Evolutionary conservation across 2,113 vertebrate species (phyloP).

Genomic region (Oryzias javanicus): DNA sequence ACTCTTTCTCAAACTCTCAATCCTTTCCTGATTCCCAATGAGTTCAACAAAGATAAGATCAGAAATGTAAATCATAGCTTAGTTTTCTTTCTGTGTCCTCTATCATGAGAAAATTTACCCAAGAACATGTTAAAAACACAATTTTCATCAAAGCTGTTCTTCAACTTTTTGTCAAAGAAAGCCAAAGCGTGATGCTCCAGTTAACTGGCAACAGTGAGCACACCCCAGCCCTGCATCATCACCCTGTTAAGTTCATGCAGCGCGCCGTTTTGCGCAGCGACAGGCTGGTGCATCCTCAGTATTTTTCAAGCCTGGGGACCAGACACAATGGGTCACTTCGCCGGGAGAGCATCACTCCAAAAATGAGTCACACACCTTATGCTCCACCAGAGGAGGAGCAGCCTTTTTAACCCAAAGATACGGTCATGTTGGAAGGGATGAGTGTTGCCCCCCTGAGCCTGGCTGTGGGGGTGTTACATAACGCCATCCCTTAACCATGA

Average conservation of each 20-base stretch:
- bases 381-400: constrained; percentile 10
- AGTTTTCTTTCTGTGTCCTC: not conserved
- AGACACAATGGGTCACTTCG: constrained; percentile 40
- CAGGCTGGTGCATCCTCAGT: constrained; percentile 30
- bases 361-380: constrained; percentile 56
- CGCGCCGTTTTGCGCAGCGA: constrained; percentile 2
- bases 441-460: constrained; percentile 31
- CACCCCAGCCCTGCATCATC: constrained; percentile 1
- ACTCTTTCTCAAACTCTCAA: too few species aligned
- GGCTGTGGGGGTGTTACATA: constrained; percentile 49
- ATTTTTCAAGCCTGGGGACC: constrained; percentile 24
- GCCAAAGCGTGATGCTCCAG: constrained; percentile 1
- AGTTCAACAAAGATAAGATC: too few species aligned
- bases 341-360: constrained; percentile 39
- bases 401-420: too few species aligned
- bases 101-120: not conserved
- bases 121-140: not conserved
- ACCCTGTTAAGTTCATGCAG: constrained; percentile 10
- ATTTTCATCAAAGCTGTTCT: constrained; percentile 6
- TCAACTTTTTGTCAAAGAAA: not conserved
- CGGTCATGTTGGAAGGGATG: constrained; percentile 6
- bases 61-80: not conserved
- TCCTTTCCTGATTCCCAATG: too few species aligned
- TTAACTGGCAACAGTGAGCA: constrained; percentile 28
- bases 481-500: constrained; percentile 55